phyloP scores from a whole-genome alignment of 2,888 invertebrate genomes.

The Sarcophaga subvicina region DNA sequence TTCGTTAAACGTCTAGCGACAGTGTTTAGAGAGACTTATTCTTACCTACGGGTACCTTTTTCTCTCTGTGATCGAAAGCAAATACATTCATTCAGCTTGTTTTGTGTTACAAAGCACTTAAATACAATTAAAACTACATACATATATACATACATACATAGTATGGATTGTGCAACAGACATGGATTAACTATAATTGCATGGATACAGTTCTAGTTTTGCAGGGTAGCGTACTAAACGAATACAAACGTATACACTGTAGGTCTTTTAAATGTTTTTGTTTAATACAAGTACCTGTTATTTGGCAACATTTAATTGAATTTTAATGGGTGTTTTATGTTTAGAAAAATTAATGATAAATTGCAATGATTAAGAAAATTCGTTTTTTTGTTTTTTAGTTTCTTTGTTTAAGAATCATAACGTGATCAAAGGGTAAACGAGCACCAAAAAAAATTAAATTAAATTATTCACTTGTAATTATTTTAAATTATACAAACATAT shows the following conservation, averaged over 20 bases:
- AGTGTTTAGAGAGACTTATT: not conserved
- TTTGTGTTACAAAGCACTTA: constrained; percentile 2
- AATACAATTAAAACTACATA: constrained; percentile 35
- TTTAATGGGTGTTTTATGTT: not conserved
- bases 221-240: constrained; percentile 1
- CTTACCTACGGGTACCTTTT: no score
- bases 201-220: constrained; percentile 46
- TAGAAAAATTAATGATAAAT: not conserved
- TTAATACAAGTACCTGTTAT: constrained; percentile 6
- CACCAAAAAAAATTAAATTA: not conserved
- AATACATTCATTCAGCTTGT: not conserved
- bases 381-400: not conserved
- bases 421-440: no score
- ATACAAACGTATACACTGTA: no score
- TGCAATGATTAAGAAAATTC: not conserved
- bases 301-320: not conserved
- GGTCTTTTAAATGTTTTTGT: not conserved
- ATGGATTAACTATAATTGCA: not conserved
- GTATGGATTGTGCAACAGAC: constrained; percentile 22
- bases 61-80: no score
- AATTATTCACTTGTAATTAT: not conserved
- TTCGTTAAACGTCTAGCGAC: constrained; percentile 18
- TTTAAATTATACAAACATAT: not conserved
- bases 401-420: not conserved
- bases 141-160: no score